Conservation (phyloP, 1,140 invertebrate genomes). For the Homarus americanus region DNA sequence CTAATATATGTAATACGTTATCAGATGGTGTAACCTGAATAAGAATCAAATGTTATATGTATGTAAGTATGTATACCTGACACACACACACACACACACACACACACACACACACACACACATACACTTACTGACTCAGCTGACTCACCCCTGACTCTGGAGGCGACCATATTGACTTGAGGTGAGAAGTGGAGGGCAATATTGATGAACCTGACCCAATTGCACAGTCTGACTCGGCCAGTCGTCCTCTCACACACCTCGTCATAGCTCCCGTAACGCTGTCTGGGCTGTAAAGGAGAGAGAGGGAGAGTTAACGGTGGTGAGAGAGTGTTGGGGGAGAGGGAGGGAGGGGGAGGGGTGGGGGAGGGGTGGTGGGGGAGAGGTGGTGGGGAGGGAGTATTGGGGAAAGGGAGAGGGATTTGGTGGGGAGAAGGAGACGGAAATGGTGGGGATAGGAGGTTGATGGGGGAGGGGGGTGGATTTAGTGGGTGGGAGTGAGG, state of each 20-base stretch:
- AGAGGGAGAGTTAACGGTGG: neutral
- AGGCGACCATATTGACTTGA: slow-evolving; percentile 70
- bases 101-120: too few species aligned
- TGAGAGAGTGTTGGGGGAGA: neutral
- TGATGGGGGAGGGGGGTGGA: neutral
- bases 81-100: too few species aligned
- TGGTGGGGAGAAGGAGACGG: neutral
- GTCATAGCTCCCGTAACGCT: slow-evolving; percentile 63
- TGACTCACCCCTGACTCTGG: slow-evolving; percentile 67
- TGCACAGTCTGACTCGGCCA: slow-evolving; percentile 59
- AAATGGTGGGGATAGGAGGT: slow-evolving; percentile 4
- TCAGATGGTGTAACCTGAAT: too few species aligned
- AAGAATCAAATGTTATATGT: too few species aligned
- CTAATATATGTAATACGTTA: too few species aligned
- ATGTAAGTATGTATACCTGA: too few species aligned
- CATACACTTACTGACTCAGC: neutral
- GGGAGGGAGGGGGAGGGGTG: slow-evolving; percentile 39
- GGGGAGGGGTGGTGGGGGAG: slow-evolving; percentile 26
- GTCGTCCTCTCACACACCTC: slow-evolving; percentile 53
- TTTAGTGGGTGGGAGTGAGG: neutral
- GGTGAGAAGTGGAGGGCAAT: slow-evolving; percentile 50
- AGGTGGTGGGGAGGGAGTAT: slow-evolving; percentile 20
- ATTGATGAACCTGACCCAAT: slow-evolving; percentile 62
- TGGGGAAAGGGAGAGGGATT: slow-evolving; percentile 21
- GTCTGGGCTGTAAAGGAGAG: slow-evolving; percentile 29